A percentile compares a stretch with the other conserved stretches of the same genome.
Evolutionary conservation across 2,888 invertebrate genomes (phyloP).

Genomic region (Prenolepis imparis): DNA sequence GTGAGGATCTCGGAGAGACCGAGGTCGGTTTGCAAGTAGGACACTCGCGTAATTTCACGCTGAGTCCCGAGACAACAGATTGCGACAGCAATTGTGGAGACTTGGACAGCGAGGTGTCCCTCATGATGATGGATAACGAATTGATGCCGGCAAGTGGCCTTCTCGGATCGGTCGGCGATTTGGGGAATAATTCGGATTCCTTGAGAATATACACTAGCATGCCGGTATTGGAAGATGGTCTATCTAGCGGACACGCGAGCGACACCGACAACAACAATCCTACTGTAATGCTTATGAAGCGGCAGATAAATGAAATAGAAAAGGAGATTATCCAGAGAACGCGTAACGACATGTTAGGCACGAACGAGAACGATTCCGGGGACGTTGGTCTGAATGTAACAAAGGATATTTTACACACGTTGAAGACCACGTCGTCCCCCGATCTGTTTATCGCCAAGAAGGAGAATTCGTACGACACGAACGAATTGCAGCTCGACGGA

Average conservation of each 20-base stretch:
- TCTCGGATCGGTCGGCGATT: constrained; percentile 86
- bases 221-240: constrained; percentile 97
- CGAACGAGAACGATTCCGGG: constrained; percentile 79
- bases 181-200: constrained; percentile 89
- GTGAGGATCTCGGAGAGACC: constrained; percentile 90
- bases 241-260: constrained; percentile 97
- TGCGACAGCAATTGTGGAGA: constrained; percentile 96
- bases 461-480: constrained; percentile 83
- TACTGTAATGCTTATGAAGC: constrained; percentile 89
- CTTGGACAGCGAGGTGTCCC: constrained; percentile 94
- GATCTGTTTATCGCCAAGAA: constrained; percentile 84
- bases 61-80: constrained; percentile 97
- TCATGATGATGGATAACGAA: constrained; percentile 92
- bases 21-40: constrained; percentile 89
- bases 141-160: constrained; percentile 84
- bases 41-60: constrained; percentile 94
- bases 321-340: constrained; percentile 90
- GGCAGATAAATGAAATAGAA: constrained; percentile 92
- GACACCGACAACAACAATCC: constrained; percentile 96
- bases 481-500: constrained; percentile 89
- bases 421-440: constrained; percentile 81
- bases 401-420: constrained; percentile 82
- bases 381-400: constrained; percentile 81
- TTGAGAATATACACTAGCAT: constrained; percentile 91
- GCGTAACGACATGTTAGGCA: constrained; percentile 83